Evolutionary conservation across 1,140 invertebrate species (phyloP), one percentile per base, ranked within the genome.

Genomic region (Cydia fagiglandana): DNA sequence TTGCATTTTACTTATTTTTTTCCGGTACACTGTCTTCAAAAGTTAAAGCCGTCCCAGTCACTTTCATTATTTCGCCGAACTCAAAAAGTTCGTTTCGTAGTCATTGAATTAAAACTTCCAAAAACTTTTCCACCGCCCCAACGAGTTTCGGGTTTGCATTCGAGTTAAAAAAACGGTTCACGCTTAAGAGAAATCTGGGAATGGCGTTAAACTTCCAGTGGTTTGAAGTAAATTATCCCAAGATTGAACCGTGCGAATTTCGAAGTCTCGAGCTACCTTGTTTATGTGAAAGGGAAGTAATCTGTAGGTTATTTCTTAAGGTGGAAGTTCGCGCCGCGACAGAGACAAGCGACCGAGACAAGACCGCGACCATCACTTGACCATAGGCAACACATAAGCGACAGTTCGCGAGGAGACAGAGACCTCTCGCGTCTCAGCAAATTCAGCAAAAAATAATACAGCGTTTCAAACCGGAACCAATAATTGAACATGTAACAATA

Each of bases 181-280:
- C 66, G 34, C 9, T 70, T 70, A 70, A 70, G 66, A 61, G 56
- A 47, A 45, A 77, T 61, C 47, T 38, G 10, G 17, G 75, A 75
- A 77, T 20, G 73, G 77, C 79, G 77, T 82, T 82, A 78, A 82
- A 81, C 76, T 82, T 79, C 64, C 73, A 70, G 64, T 45, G 76
- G 75, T 76, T 75, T 73, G 73, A 6, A 73, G 20, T 38, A 79
- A 81, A 80, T 81, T 81, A 80, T 80, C 74, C 73, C 28, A 75
- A 66, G 79, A 78, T 77, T 78, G 75, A 76, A 77, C 64, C 73
- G n/a, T 47, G 45, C 64, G 64, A 68, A 34, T 68, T 15, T 15
- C n/a, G 64, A 68, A 68, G 64, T 30, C 47, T 13, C 47, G 4
- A 20, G 2, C 53, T 56, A 20, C 53, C 15, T 50, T 50, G 53